Base-by-base conservation (phyloP, 2,797 vertebrate genomes). In the Schizothorax lantsangensis region DNA sequence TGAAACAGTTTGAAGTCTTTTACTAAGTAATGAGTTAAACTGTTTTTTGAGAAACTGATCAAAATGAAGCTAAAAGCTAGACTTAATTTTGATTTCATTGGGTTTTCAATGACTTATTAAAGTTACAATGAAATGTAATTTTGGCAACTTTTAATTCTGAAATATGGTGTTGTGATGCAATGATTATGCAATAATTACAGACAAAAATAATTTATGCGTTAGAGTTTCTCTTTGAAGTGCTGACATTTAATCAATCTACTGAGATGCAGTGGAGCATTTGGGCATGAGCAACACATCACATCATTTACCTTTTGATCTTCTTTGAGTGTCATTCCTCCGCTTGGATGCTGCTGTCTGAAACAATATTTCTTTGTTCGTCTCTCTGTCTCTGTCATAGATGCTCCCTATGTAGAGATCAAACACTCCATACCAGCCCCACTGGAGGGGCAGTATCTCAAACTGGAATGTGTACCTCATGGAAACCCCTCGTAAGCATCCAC, bases 391-490 rank as follows among this genome's bases (percentile, higher is more conserved):
- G 75, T 72, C 86, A 79, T 91, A 99, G 98, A 99, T 95, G 97
- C 97, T 92, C 98, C 98, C 83, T 96, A 93, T 90, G 98, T 99
- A 90, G 96, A 97, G 95, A 99, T 99, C 89, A 94, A 95, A 91
- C 95, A 96, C 91, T 96, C 97, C 21, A 96, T 94, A 84, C 92
- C 94, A 77, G 95, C 97, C 93, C 97, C 98, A 88, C 97, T 97
- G 95, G 98, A 99, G 96, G 98, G 98, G 89, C 97, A 99, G 89
- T 95, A 95, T 94, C 94, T 99, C 90, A 97, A 97, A 95, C 95
- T 99, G 96, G 98, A 98, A 93, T 99, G 98, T 92, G 93, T 97
- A 94, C 98, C 97, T 91, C 97, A 97, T 94, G 98, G 98, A 95
- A 99, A 99, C 94, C 98, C 98, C 91, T 96, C 97, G 98, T 99